Evolutionary conservation across 2,113 vertebrate species (phyloP).

Genomic region (Kryptolebias marmoratus): DNA sequence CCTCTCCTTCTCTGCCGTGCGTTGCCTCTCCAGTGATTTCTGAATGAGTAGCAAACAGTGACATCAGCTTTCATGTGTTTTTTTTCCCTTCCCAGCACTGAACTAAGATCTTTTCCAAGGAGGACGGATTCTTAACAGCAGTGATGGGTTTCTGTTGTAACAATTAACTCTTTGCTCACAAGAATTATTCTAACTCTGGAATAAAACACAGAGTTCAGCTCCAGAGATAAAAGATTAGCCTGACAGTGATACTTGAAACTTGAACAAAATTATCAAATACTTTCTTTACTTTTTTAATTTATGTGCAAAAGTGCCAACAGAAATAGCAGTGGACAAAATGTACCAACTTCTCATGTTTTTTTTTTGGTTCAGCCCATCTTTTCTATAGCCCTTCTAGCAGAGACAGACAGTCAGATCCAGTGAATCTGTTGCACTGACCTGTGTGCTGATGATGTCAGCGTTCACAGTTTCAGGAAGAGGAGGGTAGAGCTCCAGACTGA

Average conservation of each 20-base stretch:
- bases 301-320: background rate
- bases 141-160: slow-evolving; percentile 13
- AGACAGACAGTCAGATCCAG: background rate
- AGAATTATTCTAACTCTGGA: background rate
- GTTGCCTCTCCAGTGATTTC: slow-evolving; percentile 92
- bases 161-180: background rate
- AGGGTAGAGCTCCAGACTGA: slow-evolving; percentile 93
- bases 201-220: background rate
- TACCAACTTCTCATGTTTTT: background rate
- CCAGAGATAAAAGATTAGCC: background rate
- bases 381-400: no score
- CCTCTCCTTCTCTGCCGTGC: slow-evolving; percentile 92
- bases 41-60: slow-evolving; percentile 58
- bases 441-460: slow-evolving; percentile 88
- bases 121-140: background rate
- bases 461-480: slow-evolving; percentile 84
- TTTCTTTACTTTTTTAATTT: background rate
- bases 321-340: background rate
- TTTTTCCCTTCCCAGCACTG: background rate
- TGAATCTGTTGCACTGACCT: slow-evolving; percentile 80
- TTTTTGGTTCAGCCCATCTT: background rate
- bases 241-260: background rate
- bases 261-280: background rate
- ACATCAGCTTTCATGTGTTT: background rate
- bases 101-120: background rate